phyloP scores from a whole-genome alignment of 2,113 vertebrate genomes.

The Bombycilla garrulus region DNA sequence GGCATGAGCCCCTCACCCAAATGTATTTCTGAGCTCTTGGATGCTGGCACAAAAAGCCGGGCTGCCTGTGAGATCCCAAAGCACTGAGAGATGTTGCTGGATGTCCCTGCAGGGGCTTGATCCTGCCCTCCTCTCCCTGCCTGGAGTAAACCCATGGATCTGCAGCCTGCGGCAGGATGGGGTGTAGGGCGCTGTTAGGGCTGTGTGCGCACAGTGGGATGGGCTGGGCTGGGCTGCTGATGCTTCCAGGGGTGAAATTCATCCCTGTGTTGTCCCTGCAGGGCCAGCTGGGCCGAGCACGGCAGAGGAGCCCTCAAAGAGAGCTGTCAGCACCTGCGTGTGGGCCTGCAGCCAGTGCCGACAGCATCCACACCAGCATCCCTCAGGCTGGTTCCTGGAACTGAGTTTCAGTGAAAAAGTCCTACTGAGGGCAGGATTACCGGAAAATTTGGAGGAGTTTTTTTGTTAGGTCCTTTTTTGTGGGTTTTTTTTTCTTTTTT shows the following conservation, averaged over 20 bases:
- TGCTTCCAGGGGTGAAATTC: background rate
- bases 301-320: background rate
- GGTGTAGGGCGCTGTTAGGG: rapidly evolving
- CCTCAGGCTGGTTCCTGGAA: background rate
- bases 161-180: rapidly evolving
- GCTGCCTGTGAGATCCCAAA: background rate
- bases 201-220: background rate
- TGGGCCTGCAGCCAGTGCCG: background rate
- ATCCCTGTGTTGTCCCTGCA: rapidly evolving
- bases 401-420: background rate
- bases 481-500: no score
- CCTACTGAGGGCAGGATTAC: background rate
- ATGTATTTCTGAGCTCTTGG: rapidly evolving
- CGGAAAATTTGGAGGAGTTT: rapidly evolving
- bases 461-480: background rate
- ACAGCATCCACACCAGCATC: rapidly evolving
- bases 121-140: background rate
- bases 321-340: background rate
- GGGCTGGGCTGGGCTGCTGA: background rate
- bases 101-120: background rate
- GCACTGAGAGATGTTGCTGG: background rate
- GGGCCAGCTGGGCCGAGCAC: rapidly evolving
- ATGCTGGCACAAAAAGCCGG: background rate
- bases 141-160: rapidly evolving
- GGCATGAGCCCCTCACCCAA: background rate